These are phyloP conservation scores for Steinernema khuongi DNA, from an alignment of 1,140 invertebrate genomes.

Conservation along the genomic window DNA sequence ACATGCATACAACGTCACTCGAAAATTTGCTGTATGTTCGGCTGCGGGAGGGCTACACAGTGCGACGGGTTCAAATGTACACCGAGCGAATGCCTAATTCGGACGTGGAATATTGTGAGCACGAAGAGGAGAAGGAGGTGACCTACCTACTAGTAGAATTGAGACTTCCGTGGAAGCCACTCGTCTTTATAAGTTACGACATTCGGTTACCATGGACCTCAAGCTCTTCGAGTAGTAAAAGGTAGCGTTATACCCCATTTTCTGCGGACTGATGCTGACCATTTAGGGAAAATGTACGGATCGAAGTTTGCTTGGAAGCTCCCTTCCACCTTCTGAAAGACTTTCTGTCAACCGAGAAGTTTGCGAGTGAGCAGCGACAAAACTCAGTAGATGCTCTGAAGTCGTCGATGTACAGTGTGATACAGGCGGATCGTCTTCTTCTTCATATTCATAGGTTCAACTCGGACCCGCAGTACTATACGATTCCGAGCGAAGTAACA, in stretches of 20 bases:
- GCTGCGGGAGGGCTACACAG: conserved; percentile 73
- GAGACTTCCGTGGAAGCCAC: conserved; percentile 33
- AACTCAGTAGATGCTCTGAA: not conserved
- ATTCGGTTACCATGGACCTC: conserved; percentile 15
- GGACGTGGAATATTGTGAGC: not conserved
- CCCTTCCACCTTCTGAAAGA: not conserved
- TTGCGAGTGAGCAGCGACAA: not conserved
- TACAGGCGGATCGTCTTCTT: conserved; percentile 35
- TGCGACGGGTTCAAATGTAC: conserved; percentile 60
- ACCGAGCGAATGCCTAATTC: not conserved
- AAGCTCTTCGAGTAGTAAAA: not conserved
- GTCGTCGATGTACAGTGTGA: conserved; percentile 24
- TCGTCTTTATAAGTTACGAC: conserved; percentile 37
- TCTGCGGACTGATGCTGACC: not conserved
- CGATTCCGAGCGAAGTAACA: conserved; percentile 23
- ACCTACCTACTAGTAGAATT: conserved; percentile 11
- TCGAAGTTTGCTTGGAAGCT: conserved; percentile 1
- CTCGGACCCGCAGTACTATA: conserved; percentile 29
- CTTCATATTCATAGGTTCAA: conserved; percentile 37
- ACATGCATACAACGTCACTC: conserved; percentile 60
- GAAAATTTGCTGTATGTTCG: conserved; percentile 71
- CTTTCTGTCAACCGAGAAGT: not conserved
- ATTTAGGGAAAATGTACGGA: conserved; percentile 7
- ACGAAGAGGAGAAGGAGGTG: not conserved
- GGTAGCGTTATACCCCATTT: not conserved